Base-by-base conservation (phyloP, 2,797 vertebrate genomes). In the Gephyroberyx darwinii region DNA sequence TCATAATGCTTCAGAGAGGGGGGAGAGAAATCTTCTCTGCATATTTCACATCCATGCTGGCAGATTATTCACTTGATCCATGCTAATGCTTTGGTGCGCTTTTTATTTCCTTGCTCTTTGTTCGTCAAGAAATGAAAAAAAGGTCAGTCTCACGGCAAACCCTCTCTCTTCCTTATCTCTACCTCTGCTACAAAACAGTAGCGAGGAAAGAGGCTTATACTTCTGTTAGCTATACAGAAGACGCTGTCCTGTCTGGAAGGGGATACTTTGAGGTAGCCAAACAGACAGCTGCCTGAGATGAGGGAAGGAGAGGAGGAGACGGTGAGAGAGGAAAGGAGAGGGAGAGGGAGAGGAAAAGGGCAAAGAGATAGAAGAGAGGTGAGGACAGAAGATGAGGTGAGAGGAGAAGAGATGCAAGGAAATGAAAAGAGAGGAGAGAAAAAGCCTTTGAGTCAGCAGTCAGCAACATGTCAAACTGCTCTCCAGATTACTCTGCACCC, bases 181-280 rank as follows among this genome's bases (percentile, higher is more conserved):
- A 47, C 43, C 43, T 47, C 14, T 16, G 65, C 75, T 72, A 81
- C 77, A 82, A 77, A 74, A 76, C 81, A 57, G 70, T 65, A 80
- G 82, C 73, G 79, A 77, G 87, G 82, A 87, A 87, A 80, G 63
- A 88, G 77, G 86, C 74, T 89, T 89, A 87, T 89, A 26, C 26
- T 86, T 86, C 79, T 75, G 51, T 78, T 71, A 87, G 83, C 80
- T 55, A 53, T 54, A 75, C 60, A 5, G 66, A 59, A 66, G 71
- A 74, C 39, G 8, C 6, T 22, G n/a, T 47, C 10, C 26, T 79
- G 83, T 78, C 75, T 86, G 75, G 55, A 82, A 85, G 74, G 81
- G 72, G 89, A 93, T 92, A 81, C 76, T 71, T 75, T 78, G 69
- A 85, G 78, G 82, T 82, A 83, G 66, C 48, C 56, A 65, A 86